A percentile compares a stretch with the other conserved stretches of the same genome.
These are phyloP conservation scores for Paratilapia polleni DNA, from an alignment of 2,113 vertebrate genomes.

Conservation along the genomic window DNA sequence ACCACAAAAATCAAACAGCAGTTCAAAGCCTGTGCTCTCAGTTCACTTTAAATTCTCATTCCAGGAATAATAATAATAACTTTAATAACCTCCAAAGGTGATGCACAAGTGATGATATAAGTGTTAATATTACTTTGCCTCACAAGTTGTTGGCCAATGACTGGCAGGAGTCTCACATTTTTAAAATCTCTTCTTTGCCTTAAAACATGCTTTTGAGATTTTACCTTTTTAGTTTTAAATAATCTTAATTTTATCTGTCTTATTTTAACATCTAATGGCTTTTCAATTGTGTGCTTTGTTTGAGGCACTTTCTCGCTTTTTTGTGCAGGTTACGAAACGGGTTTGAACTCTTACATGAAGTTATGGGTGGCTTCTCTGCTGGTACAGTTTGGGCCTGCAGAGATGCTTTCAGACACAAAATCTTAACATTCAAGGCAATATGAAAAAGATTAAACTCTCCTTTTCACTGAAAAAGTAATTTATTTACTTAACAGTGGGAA, in stretches of 20 bases:
- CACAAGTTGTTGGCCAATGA: not conserved
- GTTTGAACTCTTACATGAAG: no score
- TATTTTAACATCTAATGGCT: not conserved
- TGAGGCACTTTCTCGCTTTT: not conserved
- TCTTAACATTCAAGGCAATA: not conserved
- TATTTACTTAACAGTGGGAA: constrained; percentile 79
- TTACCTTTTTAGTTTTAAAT: not conserved
- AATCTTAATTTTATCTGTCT: not conserved
- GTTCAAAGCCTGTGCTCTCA: not conserved
- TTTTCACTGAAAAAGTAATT: constrained; percentile 83
- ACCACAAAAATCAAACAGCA: not conserved
- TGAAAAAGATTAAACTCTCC: not conserved
- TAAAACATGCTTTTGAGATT: not conserved
- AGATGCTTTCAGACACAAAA: not conserved
- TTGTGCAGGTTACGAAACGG: no score
- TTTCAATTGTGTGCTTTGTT: not conserved
- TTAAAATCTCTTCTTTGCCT: not conserved
- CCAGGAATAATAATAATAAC: not conserved
- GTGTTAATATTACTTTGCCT: not conserved
- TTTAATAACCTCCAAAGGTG: not conserved
- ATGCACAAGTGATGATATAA: not conserved
- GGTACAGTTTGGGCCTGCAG: not conserved
- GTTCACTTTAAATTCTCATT: not conserved
- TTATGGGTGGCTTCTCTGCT: no score
- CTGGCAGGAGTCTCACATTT: not conserved